Evolutionary conservation across 2,888 invertebrate species (phyloP), one percentile per base, ranked within the genome.

Genomic region (Heliconius sara): DNA sequence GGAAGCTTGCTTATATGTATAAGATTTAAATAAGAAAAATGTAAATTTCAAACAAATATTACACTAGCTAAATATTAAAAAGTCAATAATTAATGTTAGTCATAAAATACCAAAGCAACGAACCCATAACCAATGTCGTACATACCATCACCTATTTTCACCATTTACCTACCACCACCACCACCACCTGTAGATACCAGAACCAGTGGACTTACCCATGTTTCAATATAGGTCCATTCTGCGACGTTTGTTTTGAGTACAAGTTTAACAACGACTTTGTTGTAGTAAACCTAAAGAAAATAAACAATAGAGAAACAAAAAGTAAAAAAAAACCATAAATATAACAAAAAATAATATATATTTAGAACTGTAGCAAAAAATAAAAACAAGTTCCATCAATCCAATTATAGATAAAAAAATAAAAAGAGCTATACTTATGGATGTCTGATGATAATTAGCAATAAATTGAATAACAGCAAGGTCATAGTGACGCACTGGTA

Each of bases 221-320:
- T 93, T 96, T 97, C 89, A 96, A 91, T 87, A 96, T 95, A 87
- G 96, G 93, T 92, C 96, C 95, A 87, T 96, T 95, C 91, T 95
- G 96, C 88, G 96, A 95, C 88, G 96, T 1, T 60, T 73, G 93
- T 94, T 96, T 96, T 91, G 96, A 95, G 92, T 96, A 96, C 91
- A 97, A 95, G 93, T 97, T 97, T 94, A 97, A 93, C 94, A 96
- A 96, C 85, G 97, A 97, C 92, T 97, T 97, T 91, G 96, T 96
- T 77, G 96, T 96, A 86, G 96, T 96, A 93, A 96, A 96, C 96
- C 97, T 97, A 96, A 77, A 86, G 91, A 95, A 89, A 47, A 91
- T 88, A 86, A 91, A 90, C 89, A 88, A 89, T 90, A 90, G 87
- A 87, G 88, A 87, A 83, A 85, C 85, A 86, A 84, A 52, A 47